Conservation (phyloP, 53 echinoderm and acorn worm genomes). For the Apostichopus leukothele region DNA sequence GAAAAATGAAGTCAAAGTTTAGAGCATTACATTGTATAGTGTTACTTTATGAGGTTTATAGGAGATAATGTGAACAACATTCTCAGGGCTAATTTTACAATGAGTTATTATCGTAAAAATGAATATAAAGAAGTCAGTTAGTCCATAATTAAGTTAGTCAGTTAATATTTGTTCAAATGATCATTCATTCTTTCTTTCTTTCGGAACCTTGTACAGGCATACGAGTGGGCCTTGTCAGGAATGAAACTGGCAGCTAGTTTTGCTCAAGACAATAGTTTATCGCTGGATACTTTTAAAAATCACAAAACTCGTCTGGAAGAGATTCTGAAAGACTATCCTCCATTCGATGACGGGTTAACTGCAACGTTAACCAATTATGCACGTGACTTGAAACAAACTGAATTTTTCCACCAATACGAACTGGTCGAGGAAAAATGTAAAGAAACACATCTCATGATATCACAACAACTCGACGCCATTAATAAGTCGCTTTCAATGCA, state of each 20-base stretch:
- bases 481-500: constrained; percentile 28
- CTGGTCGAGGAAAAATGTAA: constrained; percentile 71
- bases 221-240: constrained; percentile 78
- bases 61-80: too few species aligned
- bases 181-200: too few species aligned
- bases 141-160: too few species aligned
- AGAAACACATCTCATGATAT: constrained; percentile 67
- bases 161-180: too few species aligned
- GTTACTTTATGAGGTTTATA: too few species aligned
- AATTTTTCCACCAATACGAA: constrained; percentile 78
- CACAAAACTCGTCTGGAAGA: constrained; percentile 71
- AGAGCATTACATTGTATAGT: too few species aligned
- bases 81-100: too few species aligned
- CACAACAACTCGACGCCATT: constrained; percentile 51
- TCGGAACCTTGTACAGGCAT: constrained; percentile 57
- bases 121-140: too few species aligned
- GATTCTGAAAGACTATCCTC: constrained; percentile 74
- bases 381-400: constrained; percentile 61
- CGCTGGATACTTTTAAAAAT: constrained; percentile 66
- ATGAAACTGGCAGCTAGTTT: constrained; percentile 78
- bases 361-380: constrained; percentile 58
- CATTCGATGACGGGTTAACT: constrained; percentile 62
- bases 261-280: constrained; percentile 62
- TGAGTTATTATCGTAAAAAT: too few species aligned
- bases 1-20: too few species aligned